Conservation (phyloP, 2,797 vertebrate genomes). For the Apodemus agrarius region DNA sequence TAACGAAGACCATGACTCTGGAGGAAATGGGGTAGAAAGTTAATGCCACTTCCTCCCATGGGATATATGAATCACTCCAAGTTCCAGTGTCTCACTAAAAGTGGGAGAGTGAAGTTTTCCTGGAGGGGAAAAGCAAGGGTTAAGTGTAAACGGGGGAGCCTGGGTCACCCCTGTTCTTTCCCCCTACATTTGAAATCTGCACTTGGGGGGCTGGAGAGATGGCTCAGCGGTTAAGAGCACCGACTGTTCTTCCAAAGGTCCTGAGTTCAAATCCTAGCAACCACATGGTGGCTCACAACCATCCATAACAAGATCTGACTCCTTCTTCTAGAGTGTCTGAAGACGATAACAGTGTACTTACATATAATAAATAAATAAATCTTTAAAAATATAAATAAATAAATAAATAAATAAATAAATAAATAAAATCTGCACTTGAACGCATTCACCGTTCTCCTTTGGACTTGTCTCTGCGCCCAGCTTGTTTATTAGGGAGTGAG, state of each 20-base stretch:
- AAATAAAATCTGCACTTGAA: neutral
- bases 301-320: too few species aligned
- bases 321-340: too few species aligned
- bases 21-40: neutral
- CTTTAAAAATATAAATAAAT: too few species aligned
- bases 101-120: neutral
- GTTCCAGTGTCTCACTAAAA: neutral
- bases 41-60: accelerated
- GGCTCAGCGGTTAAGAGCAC: too few species aligned
- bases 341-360: too few species aligned
- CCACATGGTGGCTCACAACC: too few species aligned
- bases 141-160: neutral
- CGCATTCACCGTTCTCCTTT: neutral
- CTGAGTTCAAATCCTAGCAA: too few species aligned
- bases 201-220: too few species aligned
- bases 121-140: neutral
- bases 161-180: too few species aligned
- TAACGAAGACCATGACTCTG: neutral
- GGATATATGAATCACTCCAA: neutral
- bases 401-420: too few species aligned
- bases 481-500: neutral
- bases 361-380: too few species aligned
- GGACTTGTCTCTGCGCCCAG: neutral
- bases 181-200: neutral
- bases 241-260: too few species aligned